These are phyloP conservation scores for Scotopteryx bipunctaria DNA, from an alignment of 2,888 invertebrate species.

Conservation along the genomic window DNA sequence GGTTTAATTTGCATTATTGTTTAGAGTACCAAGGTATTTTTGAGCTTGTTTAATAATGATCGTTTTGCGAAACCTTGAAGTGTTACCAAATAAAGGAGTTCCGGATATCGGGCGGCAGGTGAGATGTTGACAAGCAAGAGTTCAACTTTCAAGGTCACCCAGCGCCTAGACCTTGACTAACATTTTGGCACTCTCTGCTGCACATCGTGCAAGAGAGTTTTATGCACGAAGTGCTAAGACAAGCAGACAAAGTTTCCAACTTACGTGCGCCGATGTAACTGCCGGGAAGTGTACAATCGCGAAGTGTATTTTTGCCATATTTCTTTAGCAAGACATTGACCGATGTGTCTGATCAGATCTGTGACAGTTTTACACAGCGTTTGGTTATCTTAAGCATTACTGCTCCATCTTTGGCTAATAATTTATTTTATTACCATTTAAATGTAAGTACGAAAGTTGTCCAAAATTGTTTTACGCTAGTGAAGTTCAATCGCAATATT, in stretches of 20 bases:
- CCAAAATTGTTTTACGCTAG: neutral
- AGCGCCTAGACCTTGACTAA: slow-evolving; percentile 7
- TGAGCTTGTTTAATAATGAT: neutral
- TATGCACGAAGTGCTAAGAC: too few species aligned
- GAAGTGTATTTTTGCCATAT: neutral
- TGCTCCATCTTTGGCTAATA: neutral
- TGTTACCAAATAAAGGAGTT: slow-evolving; percentile 38
- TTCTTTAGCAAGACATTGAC: slow-evolving; percentile 2
- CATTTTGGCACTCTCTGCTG: too few species aligned
- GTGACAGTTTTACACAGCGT: neutral
- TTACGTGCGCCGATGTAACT: too few species aligned
- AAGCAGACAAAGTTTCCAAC: too few species aligned
- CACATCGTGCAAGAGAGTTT: too few species aligned
- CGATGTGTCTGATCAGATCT: neutral
- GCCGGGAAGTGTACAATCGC: neutral
- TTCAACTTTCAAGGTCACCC: slow-evolving; percentile 38
- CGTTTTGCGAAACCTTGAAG: neutral
- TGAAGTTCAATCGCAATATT: too few species aligned
- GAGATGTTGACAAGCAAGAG: slow-evolving; percentile 21
- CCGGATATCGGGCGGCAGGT: slow-evolving; percentile 35
- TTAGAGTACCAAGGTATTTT: too few species aligned
- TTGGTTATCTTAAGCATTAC: neutral
- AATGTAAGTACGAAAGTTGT: neutral
- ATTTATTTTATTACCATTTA: neutral
- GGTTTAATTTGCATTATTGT: too few species aligned